phyloP scores from a whole-genome alignment of 2,113 vertebrate species.

The Melanostigma gelatinosum region DNA sequence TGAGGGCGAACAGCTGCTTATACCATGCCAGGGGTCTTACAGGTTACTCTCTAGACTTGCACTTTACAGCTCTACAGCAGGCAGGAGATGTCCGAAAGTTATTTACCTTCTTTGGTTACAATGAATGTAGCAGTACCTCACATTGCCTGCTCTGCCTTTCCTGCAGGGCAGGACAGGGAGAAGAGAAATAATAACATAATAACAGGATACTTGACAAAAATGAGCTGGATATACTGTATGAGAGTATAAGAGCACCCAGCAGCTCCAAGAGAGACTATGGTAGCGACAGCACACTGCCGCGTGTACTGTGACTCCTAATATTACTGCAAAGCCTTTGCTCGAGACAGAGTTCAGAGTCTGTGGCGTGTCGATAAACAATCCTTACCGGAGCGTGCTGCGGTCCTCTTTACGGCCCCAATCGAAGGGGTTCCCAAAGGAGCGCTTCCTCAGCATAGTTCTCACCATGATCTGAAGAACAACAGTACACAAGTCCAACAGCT shows the following conservation, averaged over 20 bases:
- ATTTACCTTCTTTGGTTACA: constrained; percentile 89
- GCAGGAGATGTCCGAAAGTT: constrained; percentile 37
- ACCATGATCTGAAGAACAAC: constrained; percentile 89
- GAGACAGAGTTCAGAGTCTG: neutral
- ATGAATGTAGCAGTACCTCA: constrained; percentile 84
- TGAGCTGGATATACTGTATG: neutral
- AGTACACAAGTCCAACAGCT: neutral
- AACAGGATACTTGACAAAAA: constrained; percentile 35
- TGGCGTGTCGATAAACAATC: constrained; percentile 21
- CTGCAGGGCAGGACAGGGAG: constrained; percentile 81
- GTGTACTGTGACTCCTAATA: neutral
- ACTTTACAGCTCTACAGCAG: constrained; percentile 35
- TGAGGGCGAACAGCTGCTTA: constrained; percentile 20
- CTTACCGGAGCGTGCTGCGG: constrained; percentile 87
- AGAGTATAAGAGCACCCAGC: neutral
- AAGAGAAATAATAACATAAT: constrained; percentile 65
- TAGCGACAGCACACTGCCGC: neutral
- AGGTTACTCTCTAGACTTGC: neutral
- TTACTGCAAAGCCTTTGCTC: neutral
- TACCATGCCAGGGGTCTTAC: constrained; percentile 49
- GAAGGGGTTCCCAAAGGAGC: constrained; percentile 97
- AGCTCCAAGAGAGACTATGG: neutral
- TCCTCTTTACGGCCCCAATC: constrained; percentile 93
- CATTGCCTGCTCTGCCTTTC: constrained; percentile 86
- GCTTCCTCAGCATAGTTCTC: constrained; percentile 97